Conservation (phyloP, 2,113 vertebrate species). For the Notarius lentiginosus region DNA sequence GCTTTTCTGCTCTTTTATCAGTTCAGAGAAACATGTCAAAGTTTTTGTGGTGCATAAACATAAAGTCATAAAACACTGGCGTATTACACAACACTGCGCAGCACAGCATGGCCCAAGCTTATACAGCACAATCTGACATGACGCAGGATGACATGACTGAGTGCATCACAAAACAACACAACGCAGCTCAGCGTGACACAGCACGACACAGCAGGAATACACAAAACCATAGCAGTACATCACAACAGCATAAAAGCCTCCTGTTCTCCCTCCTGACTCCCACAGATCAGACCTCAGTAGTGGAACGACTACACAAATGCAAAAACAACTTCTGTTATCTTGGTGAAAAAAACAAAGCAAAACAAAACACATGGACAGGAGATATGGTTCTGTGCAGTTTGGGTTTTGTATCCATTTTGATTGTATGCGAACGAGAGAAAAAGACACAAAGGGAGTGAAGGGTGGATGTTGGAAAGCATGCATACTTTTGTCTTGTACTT, state of each 20-base stretch:
- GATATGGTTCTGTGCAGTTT: not conserved
- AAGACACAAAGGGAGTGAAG: not conserved
- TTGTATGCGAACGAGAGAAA: not conserved
- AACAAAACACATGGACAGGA: not conserved
- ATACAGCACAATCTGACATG: conserved; percentile 13
- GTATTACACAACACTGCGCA: not conserved
- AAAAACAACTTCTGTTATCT: conserved; percentile 11
- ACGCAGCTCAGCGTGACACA: not conserved
- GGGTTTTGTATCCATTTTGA: not conserved
- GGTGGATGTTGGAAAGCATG: not conserved
- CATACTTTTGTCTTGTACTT: not conserved
- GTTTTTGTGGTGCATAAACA: not conserved
- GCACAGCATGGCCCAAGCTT: not conserved
- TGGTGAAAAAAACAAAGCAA: not conserved
- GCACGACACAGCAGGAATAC: conserved; percentile 12
- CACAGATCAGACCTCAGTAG: conserved; percentile 7
- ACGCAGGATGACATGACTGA: conserved; percentile 3
- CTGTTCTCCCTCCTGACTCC: not conserved
- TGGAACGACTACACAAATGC: conserved; percentile 8
- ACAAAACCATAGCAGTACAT: conserved; percentile 21
- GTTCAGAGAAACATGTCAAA: not conserved
- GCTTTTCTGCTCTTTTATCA: not conserved
- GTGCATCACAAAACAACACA: not conserved
- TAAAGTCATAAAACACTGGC: not conserved
- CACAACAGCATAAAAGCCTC: conserved; percentile 1